These are phyloP conservation scores for Alloscopus bannaensis DNA, from an alignment of 2,888 invertebrate species.

Conservation along the genomic window DNA sequence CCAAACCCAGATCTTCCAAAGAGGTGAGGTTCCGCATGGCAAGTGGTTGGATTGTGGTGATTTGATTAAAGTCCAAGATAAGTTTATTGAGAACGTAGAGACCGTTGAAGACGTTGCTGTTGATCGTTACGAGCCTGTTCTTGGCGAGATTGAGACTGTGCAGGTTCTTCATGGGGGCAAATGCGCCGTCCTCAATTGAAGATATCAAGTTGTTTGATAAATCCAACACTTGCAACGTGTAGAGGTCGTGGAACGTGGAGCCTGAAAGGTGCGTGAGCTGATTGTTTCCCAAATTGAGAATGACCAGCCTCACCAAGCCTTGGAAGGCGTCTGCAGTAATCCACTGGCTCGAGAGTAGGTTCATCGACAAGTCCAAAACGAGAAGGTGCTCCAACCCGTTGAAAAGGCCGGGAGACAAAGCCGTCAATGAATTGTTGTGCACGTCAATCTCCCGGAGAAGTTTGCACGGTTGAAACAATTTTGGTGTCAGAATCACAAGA, in stretches of 20 bases:
- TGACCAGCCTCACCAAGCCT: slow-evolving; percentile 83
- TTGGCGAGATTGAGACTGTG: slow-evolving; percentile 85
- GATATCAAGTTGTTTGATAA: slow-evolving; percentile 83
- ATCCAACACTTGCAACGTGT: slow-evolving; percentile 81
- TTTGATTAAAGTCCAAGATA: slow-evolving; percentile 84
- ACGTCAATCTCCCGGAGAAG: slow-evolving; percentile 84
- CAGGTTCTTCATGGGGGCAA: slow-evolving; percentile 85
- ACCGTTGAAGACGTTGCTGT: slow-evolving; percentile 83
- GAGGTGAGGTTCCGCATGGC: slow-evolving; percentile 87
- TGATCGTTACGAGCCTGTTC: slow-evolving; percentile 83
- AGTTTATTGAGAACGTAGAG: slow-evolving; percentile 85
- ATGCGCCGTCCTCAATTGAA: slow-evolving; percentile 83
- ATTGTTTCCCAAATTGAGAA: slow-evolving; percentile 86
- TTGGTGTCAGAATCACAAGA: slow-evolving; percentile 85
- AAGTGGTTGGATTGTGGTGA: slow-evolving; percentile 82
- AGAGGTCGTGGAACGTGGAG: slow-evolving; percentile 84
- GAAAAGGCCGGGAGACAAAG: slow-evolving; percentile 84
- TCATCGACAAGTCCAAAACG: slow-evolving; percentile 84
- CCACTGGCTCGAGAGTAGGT: slow-evolving; percentile 86
- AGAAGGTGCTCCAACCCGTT: slow-evolving; percentile 83
- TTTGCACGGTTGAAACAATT: slow-evolving; percentile 84
- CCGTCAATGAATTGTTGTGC: slow-evolving; percentile 86
- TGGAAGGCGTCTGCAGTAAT: slow-evolving; percentile 87
- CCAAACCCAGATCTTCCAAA: slow-evolving; percentile 85
- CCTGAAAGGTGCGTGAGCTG: slow-evolving; percentile 83